These are phyloP conservation scores for Pyrgus malvae DNA, from an alignment of 2,888 invertebrate species.

Conservation along the genomic window DNA sequence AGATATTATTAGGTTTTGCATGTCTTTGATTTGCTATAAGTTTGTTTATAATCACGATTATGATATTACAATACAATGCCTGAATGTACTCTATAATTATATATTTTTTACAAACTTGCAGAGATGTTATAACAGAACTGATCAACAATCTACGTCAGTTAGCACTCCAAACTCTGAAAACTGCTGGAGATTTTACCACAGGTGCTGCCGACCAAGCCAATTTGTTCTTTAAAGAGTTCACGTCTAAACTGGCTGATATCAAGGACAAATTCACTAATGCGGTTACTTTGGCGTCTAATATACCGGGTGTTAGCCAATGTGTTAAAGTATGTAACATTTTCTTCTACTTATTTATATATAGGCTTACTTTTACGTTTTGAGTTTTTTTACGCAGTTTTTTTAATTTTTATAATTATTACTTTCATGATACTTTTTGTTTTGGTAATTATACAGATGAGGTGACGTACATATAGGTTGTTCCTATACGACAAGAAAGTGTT, in stretches of 20 bases:
- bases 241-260: background rate
- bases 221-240: background rate
- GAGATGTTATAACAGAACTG: constrained; percentile 4
- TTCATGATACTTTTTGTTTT: too few relatives aligned
- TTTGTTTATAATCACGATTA: too few relatives aligned
- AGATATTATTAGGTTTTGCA: too few relatives aligned
- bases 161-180: background rate
- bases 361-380: too few relatives aligned
- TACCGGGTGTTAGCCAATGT: constrained; percentile 4
- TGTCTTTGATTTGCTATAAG: too few relatives aligned
- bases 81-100: too few relatives aligned
- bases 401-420: too few relatives aligned
- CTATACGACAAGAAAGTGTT: too few relatives aligned
- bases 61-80: too few relatives aligned
- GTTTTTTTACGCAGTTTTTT: too few relatives aligned
- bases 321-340: constrained; percentile 1
- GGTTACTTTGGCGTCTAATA: background rate
- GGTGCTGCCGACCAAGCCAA: background rate
- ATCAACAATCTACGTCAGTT: background rate
- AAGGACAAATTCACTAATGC: background rate
- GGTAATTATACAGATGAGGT: too few relatives aligned
- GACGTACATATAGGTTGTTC: too few relatives aligned
- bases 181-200: background rate
- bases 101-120: background rate
- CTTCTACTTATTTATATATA: background rate